phyloP scores from a whole-genome alignment of 2,888 invertebrate genomes.

The Cremastinae sp. region DNA sequence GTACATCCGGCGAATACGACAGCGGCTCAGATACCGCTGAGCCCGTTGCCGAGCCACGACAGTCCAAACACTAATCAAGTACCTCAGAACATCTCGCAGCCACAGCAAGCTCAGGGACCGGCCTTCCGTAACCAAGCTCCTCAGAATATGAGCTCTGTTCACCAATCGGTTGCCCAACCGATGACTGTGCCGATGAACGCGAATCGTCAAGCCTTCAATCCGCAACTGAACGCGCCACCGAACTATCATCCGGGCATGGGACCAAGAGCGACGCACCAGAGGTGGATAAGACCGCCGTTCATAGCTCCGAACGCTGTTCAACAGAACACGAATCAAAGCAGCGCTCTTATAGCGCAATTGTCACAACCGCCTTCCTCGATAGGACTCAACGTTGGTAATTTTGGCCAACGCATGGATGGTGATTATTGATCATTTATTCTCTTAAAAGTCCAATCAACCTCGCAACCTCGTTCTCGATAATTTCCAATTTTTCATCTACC shows the following conservation, averaged over 20 bases:
- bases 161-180: constrained; percentile 73
- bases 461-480: background rate
- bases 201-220: constrained; percentile 76
- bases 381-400: constrained; percentile 81
- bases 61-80: constrained; percentile 82
- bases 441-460: no score
- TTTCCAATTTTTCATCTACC: background rate
- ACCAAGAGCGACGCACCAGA: constrained; percentile 70
- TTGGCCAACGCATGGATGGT: constrained; percentile 80
- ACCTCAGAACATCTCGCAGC: constrained; percentile 75
- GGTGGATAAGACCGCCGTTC: constrained; percentile 74
- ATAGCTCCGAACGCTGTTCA: constrained; percentile 71
- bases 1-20: constrained; percentile 73
- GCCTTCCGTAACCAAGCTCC: constrained; percentile 78
- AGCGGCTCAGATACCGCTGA: constrained; percentile 80
- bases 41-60: constrained; percentile 83
- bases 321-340: constrained; percentile 80
- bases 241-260: constrained; percentile 80
- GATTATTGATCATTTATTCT: constrained; percentile 47
- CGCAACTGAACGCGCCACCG: constrained; percentile 80
- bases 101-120: constrained; percentile 77
- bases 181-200: constrained; percentile 74
- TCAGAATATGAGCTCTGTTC: constrained; percentile 72
- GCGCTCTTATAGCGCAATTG: constrained; percentile 83
- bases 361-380: constrained; percentile 83